A percentile compares a stretch with the other conserved stretches of the same genome.
phyloP scores from a whole-genome alignment of 2,888 invertebrate genomes.

The Antheraea yamamai region DNA sequence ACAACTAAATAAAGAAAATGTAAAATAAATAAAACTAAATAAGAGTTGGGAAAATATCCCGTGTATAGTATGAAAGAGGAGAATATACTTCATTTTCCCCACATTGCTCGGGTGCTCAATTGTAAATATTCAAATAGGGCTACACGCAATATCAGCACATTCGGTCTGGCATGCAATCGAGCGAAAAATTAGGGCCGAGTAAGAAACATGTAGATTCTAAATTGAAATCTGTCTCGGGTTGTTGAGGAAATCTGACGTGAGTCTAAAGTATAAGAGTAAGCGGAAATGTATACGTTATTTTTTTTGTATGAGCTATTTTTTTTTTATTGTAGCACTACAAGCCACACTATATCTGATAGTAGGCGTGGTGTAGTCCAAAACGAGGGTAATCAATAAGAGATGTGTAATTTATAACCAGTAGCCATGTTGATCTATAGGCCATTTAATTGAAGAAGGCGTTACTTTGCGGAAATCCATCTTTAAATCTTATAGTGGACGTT shows the following conservation, averaged over 20 bases:
- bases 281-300: not conserved
- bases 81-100: slow-evolving; percentile 3
- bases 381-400: too few species aligned
- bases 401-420: too few species aligned
- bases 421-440: too few species aligned
- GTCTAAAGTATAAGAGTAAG: slow-evolving; percentile 26
- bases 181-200: slow-evolving; percentile 58
- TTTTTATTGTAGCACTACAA: too few species aligned
- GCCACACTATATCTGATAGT: too few species aligned
- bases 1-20: not conserved
- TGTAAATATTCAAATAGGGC: slow-evolving; percentile 41
- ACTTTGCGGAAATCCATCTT: too few species aligned
- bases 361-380: too few species aligned
- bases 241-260: slow-evolving; percentile 35
- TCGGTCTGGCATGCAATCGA: slow-evolving; percentile 52
- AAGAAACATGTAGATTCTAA: slow-evolving; percentile 58
- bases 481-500: too few species aligned
- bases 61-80: not conserved
- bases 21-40: not conserved
- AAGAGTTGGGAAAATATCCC: not conserved
- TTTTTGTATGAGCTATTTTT: not conserved
- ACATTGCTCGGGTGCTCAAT: slow-evolving; percentile 20
- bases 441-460: too few species aligned
- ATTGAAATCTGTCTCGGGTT: slow-evolving; percentile 59
- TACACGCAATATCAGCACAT: slow-evolving; percentile 40